Percentiles rank a stretch among this genome's conserved stretches.
Evolutionary conservation across 2,888 invertebrate species (phyloP).

Genomic region (Drosophila longiperda): DNA sequence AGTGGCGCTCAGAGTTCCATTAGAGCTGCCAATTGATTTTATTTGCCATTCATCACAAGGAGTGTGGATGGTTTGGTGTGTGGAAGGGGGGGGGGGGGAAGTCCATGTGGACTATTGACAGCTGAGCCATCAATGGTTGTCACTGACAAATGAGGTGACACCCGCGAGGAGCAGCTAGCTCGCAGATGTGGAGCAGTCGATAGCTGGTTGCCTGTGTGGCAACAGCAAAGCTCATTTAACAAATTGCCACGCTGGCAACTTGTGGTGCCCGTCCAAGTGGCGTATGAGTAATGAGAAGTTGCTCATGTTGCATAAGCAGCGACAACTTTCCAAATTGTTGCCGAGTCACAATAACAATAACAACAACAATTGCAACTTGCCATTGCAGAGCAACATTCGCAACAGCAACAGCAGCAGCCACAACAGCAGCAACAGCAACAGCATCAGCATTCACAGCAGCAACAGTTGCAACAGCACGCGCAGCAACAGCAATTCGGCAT

Average conservation of each 20-base stretch:
- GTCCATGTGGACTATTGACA: slow-evolving; percentile 31
- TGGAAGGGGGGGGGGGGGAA: too few species aligned
- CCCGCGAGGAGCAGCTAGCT: slow-evolving; percentile 12
- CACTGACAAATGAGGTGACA: slow-evolving; percentile 55
- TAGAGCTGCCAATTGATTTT: slow-evolving; percentile 40
- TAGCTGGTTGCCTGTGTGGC: slow-evolving; percentile 18
- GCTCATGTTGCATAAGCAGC: slow-evolving; percentile 51
- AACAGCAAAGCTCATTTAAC: slow-evolving; percentile 56
- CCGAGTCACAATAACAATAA: slow-evolving; percentile 3
- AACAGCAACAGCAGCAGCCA: slow-evolving; percentile 55
- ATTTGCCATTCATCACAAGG: slow-evolving; percentile 20
- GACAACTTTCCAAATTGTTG: slow-evolving; percentile 61
- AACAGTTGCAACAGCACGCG: slow-evolving; percentile 85
- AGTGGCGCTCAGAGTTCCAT: neutral
- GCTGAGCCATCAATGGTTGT: slow-evolving; percentile 41
- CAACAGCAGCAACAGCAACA: slow-evolving; percentile 54
- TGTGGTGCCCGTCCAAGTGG: slow-evolving; percentile 37
- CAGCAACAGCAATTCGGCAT: slow-evolving; percentile 60
- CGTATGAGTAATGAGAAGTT: slow-evolving; percentile 57
- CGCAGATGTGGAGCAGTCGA: slow-evolving; percentile 65
- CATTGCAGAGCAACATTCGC: slow-evolving; percentile 70
- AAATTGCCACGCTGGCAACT: slow-evolving; percentile 49
- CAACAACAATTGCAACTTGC: slow-evolving; percentile 60
- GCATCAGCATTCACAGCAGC: slow-evolving; percentile 40
- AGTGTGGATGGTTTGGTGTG: too few species aligned